Conservation (phyloP, 2,113 vertebrate species). For the Psilopsiagon aurifrons region DNA sequence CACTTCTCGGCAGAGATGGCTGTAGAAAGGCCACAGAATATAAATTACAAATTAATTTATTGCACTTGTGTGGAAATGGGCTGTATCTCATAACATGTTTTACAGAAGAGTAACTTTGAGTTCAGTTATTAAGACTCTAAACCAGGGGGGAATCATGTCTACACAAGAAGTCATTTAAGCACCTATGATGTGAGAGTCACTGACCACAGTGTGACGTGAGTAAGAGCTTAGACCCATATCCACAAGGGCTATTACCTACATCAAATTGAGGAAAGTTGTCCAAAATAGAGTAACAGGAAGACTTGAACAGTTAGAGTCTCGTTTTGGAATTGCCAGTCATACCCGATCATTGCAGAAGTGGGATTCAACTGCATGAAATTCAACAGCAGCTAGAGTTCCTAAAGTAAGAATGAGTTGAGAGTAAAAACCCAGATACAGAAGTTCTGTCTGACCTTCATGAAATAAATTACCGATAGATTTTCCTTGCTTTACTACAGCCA, state of each 20-base stretch:
- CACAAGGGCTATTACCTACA: not conserved
- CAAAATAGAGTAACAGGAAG: not conserved
- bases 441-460: not conserved
- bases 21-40: not conserved
- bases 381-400: not conserved
- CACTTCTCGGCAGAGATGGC: not conserved
- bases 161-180: not conserved
- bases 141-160: not conserved
- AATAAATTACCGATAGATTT: not conserved
- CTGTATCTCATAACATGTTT: not conserved
- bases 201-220: rapidly evolving
- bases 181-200: not conserved
- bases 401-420: not conserved
- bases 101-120: not conserved
- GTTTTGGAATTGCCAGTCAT: not conserved
- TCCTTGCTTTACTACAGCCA: not conserved
- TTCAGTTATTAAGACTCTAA: not conserved
- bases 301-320: not conserved
- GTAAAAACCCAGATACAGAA: not conserved
- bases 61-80: not conserved
- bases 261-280: not conserved
- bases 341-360: not conserved
- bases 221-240: not conserved
- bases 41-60: not conserved
- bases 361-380: not conserved